A percentile compares a stretch with the other conserved stretches of the same genome.
These are phyloP conservation scores for Gymnothorax reevesii DNA, from an alignment of 2,797 vertebrate species.

Conservation along the genomic window DNA sequence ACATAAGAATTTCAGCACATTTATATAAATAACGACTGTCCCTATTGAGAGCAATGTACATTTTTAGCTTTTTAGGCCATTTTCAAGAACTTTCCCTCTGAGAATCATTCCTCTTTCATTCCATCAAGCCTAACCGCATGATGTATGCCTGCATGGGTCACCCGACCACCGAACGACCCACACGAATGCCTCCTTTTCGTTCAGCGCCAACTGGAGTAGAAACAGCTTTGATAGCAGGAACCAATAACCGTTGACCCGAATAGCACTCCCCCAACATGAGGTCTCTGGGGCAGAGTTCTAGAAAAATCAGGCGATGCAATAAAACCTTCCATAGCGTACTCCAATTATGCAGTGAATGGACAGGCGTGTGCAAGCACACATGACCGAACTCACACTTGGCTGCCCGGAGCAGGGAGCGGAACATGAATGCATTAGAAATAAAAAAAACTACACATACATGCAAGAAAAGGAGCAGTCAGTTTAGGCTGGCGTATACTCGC, in stretches of 20 bases:
- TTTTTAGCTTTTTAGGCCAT: background rate
- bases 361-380: background rate
- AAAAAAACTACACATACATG: no score
- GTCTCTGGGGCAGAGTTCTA: background rate
- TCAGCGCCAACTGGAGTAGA: slow-evolving; percentile 11
- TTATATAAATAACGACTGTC: no score
- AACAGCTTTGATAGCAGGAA: background rate
- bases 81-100: background rate
- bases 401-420: background rate
- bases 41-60: background rate
- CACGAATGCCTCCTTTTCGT: background rate
- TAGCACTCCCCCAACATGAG: background rate
- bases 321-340: background rate
- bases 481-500: background rate
- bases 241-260: background rate
- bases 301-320: background rate
- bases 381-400: background rate
- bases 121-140: background rate
- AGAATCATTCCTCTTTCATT: no score
- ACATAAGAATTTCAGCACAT: no score
- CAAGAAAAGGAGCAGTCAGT: background rate
- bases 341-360: background rate
- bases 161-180: background rate
- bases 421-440: background rate
- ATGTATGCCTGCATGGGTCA: background rate